Evolutionary conservation across 2,113 vertebrate genomes (phyloP).

Genomic region (Pterocles orientalis): DNA sequence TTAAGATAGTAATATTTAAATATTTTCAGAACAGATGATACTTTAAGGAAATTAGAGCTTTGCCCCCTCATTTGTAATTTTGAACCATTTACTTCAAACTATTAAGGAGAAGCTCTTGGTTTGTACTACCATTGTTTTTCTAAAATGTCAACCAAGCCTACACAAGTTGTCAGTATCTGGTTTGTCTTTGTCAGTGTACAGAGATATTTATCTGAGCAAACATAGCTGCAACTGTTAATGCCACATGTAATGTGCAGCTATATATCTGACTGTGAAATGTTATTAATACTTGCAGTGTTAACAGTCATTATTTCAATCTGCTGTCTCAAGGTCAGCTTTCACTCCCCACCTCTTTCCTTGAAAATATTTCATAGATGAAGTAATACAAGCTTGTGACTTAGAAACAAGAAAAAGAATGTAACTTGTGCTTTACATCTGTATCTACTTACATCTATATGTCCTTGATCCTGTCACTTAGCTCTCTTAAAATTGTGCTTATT

Average conservation of each 20-base stretch:
- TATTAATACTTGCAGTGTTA: neutral
- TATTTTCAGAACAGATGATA: conserved; percentile 42
- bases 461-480: neutral
- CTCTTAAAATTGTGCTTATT: neutral
- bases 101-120: conserved; percentile 49
- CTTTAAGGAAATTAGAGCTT: conserved; percentile 14
- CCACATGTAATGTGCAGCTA: neutral
- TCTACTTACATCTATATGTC: neutral
- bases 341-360: neutral
- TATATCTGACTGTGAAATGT: neutral
- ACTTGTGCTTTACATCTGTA: neutral
- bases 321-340: neutral
- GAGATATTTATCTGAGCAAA: neutral
- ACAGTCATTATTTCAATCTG: neutral
- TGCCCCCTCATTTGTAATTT: conserved; percentile 23
- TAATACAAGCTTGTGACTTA: neutral
- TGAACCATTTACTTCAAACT: conserved; percentile 57
- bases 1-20: neutral
- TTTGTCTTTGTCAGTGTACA: conserved; percentile 27
- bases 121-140: conserved; percentile 52
- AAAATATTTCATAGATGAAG: neutral
- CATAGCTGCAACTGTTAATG: neutral
- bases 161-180: neutral
- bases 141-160: neutral
- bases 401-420: neutral